Percentiles rank a stretch among this genome's conserved stretches.
phyloP scores from a whole-genome alignment of 2,113 vertebrate genomes.

The Rana temporaria region DNA sequence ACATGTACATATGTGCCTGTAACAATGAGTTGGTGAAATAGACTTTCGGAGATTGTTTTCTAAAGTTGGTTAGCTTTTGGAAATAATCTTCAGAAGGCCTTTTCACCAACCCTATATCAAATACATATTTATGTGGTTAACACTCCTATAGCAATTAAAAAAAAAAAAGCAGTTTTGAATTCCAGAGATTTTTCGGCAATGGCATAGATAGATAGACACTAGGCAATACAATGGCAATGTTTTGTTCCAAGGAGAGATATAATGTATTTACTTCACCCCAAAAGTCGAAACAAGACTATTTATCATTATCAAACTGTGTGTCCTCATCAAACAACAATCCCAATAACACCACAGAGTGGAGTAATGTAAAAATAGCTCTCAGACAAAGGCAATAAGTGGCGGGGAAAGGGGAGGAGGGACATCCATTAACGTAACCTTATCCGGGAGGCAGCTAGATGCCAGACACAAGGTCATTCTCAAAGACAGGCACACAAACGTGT shows the following conservation, averaged over 20 bases:
- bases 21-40: too few relatives aligned
- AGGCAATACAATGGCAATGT: neutral
- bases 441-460: conserved; percentile 16
- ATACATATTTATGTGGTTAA: too few relatives aligned
- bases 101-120: too few relatives aligned
- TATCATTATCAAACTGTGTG: neutral
- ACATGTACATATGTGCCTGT: too few relatives aligned
- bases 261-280: neutral
- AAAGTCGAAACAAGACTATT: neutral
- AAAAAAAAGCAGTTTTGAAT: too few relatives aligned
- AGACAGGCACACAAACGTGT: conserved; percentile 30
- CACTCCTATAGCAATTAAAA: too few relatives aligned
- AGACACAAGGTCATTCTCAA: conserved; percentile 28
- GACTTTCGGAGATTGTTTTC: too few relatives aligned
- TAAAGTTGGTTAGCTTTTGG: too few relatives aligned
- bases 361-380: conserved; percentile 32
- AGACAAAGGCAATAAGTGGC: conserved; percentile 28
- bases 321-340: neutral
- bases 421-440: conserved; percentile 43
- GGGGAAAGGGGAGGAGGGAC: neutral
- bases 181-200: neutral
- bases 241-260: neutral
- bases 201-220: neutral
- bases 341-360: neutral
- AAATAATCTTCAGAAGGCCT: too few relatives aligned